These are phyloP conservation scores for Acleris emargana DNA, from an alignment of 2,888 invertebrate species.

Conservation along the genomic window DNA sequence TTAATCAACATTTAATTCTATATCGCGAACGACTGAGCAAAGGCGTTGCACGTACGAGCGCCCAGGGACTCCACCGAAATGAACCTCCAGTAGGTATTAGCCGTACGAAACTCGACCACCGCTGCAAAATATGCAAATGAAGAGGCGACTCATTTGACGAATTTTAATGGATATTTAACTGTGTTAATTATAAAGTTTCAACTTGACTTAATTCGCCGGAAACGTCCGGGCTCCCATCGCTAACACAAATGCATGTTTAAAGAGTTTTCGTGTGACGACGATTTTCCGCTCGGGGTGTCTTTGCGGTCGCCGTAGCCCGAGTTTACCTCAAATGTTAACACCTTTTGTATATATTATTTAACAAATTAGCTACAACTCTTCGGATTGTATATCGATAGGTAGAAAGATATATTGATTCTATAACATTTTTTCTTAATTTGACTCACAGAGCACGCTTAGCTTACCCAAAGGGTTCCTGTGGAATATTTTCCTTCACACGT, in stretches of 20 bases:
- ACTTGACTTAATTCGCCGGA: slow-evolving; percentile 57
- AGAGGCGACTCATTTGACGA: slow-evolving; percentile 75
- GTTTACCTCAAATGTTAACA: not conserved
- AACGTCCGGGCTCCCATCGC: slow-evolving; percentile 44
- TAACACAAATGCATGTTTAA: slow-evolving; percentile 54
- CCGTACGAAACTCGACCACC: slow-evolving; percentile 61
- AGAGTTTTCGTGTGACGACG: slow-evolving; percentile 47
- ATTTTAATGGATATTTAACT: slow-evolving; percentile 80
- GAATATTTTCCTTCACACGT: not conserved
- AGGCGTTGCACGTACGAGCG: slow-evolving; percentile 62
- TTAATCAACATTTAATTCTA: slow-evolving; percentile 81
- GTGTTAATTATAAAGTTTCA: slow-evolving; percentile 74
- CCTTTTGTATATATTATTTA: not conserved
- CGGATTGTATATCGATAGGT: not conserved
- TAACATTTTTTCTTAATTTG: not conserved
- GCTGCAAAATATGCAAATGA: slow-evolving; percentile 78
- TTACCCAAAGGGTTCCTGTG: too few relatives aligned
- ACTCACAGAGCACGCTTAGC: too few relatives aligned
- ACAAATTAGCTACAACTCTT: not conserved
- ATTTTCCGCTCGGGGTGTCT: slow-evolving; percentile 5
- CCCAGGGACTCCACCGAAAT: slow-evolving; percentile 72
- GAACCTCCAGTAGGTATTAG: slow-evolving; percentile 61
- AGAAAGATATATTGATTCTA: not conserved
- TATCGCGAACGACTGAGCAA: slow-evolving; percentile 57
- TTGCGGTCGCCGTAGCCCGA: slow-evolving; percentile 1